phyloP scores from a whole-genome alignment of 2,888 invertebrate genomes.

The Idaea aversata region DNA sequence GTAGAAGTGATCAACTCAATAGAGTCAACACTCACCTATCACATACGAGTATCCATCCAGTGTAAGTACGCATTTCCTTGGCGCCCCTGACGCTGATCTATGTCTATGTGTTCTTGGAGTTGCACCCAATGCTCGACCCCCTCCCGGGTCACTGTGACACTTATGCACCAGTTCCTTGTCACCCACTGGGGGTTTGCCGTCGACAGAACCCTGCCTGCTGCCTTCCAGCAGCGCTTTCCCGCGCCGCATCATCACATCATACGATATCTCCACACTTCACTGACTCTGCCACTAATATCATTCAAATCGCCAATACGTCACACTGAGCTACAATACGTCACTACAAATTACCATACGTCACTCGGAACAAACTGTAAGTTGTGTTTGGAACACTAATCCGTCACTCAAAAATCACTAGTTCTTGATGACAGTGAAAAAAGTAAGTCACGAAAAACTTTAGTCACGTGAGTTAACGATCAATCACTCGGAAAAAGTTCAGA shows the following conservation, averaged over 20 bases:
- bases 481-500: constrained; percentile 36
- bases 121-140: constrained; percentile 68
- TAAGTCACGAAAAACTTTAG: constrained; percentile 10
- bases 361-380: constrained; percentile 8
- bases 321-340: constrained; percentile 28
- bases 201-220: constrained; percentile 74
- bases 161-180: constrained; percentile 84
- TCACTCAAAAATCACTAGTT: constrained; percentile 17
- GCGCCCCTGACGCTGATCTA: constrained; percentile 77
- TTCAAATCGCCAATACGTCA: constrained; percentile 27
- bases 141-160: constrained; percentile 84
- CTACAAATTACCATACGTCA: constrained; percentile 11
- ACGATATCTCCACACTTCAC: constrained; percentile 58
- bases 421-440: constrained; percentile 7
- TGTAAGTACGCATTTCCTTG: constrained; percentile 90
- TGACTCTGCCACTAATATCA: constrained; percentile 21
- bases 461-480: constrained; percentile 23
- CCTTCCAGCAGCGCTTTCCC: constrained; percentile 72
- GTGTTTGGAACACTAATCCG: constrained; percentile 19
- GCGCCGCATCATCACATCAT: constrained; percentile 74
- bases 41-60: constrained; percentile 93
- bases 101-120: constrained; percentile 63
- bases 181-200: constrained; percentile 59
- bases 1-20: not conserved
- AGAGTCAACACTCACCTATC: constrained; percentile 84